phyloP scores from a whole-genome alignment of 2,113 vertebrate genomes.

The Bufo bufo region DNA sequence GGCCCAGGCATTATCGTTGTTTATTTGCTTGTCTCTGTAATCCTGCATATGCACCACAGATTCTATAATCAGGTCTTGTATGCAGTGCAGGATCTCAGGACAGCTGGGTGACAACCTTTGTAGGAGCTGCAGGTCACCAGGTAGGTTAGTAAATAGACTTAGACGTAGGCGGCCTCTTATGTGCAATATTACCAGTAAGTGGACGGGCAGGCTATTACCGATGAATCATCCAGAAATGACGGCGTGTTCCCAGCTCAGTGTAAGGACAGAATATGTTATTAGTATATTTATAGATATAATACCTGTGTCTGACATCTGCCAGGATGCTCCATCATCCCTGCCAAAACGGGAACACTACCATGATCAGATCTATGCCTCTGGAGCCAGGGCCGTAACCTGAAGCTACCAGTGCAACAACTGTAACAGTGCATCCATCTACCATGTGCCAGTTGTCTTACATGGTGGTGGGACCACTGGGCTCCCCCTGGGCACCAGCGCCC shows the following conservation, averaged over 20 bases:
- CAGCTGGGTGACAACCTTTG: background rate
- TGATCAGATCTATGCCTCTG: too few relatives aligned
- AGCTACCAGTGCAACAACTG: background rate
- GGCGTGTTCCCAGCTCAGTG: background rate
- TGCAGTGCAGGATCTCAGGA: too few relatives aligned
- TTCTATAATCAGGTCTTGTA: too few relatives aligned
- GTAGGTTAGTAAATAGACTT: background rate
- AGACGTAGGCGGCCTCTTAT: background rate
- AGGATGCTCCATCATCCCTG: background rate
- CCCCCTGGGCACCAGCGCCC: too few relatives aligned
- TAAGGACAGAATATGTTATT: background rate
- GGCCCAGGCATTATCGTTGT: too few relatives aligned
- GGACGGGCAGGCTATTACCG: background rate
- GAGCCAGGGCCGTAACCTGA: too few relatives aligned
- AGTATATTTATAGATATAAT: constrained; percentile 8
- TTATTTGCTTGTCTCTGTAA: too few relatives aligned
- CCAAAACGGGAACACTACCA: too few relatives aligned
- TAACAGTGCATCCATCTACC: background rate
- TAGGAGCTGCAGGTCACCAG: background rate
- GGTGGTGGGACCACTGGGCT: background rate
- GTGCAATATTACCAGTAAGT: background rate
- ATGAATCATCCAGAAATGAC: background rate
- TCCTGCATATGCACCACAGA: too few relatives aligned
- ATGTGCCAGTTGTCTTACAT: background rate
- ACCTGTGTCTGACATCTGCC: background rate